phyloP scores from a whole-genome alignment of 2,113 vertebrate species.

The Cryptotis parvus region DNA sequence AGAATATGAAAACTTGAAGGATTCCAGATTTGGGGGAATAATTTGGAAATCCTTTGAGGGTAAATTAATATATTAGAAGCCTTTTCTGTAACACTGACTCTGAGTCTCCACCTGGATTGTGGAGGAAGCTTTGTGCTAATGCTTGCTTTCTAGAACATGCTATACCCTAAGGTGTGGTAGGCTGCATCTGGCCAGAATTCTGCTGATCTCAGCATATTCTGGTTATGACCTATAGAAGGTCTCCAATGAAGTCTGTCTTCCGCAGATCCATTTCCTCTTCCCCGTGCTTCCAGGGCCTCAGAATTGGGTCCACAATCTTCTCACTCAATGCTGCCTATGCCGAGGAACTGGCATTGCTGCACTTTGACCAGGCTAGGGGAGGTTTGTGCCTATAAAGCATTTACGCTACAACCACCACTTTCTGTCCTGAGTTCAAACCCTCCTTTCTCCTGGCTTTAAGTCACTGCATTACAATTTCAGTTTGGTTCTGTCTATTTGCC shows the following conservation, averaged over 20 bases:
- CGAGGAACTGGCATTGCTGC: slow-evolving; percentile 26
- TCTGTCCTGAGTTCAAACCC: slow-evolving; percentile 20
- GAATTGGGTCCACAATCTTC: not conserved
- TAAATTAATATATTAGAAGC: not conserved
- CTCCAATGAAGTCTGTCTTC: not conserved
- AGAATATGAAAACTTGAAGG: slow-evolving; percentile 43
- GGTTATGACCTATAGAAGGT: not conserved
- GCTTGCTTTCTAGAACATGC: slow-evolving; percentile 13
- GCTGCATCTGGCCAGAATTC: not conserved
- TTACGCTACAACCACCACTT: slow-evolving; percentile 46
- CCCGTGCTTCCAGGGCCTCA: not conserved
- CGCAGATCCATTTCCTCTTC: not conserved
- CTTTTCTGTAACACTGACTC: not conserved
- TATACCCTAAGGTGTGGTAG: not conserved
- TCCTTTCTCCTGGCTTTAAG: slow-evolving; percentile 40
- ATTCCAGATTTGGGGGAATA: slow-evolving; percentile 18
- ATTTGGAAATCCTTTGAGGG: not conserved
- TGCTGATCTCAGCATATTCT: not conserved
- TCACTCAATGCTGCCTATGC: not conserved
- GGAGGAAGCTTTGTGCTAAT: not conserved
- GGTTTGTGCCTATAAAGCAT: slow-evolving; percentile 47
- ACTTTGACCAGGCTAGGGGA: not conserved
- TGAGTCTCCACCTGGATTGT: not conserved
- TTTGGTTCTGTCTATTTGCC: slow-evolving; percentile 38
- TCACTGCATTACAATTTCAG: slow-evolving; percentile 71